Conservation (phyloP, 2,797 vertebrate genomes). For the Phyllotis vaccarum region DNA sequence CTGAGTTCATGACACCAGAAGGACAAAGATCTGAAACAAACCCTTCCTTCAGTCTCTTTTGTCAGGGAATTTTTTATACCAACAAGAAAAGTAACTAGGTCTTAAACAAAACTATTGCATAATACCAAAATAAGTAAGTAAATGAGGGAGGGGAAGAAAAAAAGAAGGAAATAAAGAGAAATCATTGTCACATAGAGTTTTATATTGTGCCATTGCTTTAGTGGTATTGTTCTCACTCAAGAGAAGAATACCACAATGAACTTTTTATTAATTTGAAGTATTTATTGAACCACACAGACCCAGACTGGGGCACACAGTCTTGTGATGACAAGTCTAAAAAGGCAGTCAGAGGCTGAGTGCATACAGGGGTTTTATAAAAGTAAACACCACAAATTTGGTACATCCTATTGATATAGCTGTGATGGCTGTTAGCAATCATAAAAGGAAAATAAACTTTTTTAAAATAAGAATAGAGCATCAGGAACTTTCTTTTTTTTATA, state of each 20-base stretch:
- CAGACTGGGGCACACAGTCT: too few relatives aligned
- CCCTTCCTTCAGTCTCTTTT: neutral
- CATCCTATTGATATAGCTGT: neutral
- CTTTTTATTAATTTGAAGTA: neutral
- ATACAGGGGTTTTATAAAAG: neutral
- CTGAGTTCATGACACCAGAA: neutral
- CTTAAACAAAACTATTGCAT: neutral
- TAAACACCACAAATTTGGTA: neutral
- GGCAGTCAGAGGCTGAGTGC: neutral
- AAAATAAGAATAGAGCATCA: neutral
- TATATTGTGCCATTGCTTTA: neutral
- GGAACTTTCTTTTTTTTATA: neutral
- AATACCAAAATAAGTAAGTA: neutral
- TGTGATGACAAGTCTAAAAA: neutral
- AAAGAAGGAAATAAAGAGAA: too few relatives aligned
- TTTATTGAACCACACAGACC: neutral
- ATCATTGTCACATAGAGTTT: neutral
- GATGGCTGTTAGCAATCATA: neutral
- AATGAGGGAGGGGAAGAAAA: neutral
- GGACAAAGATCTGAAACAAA: neutral
- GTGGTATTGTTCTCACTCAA: neutral
- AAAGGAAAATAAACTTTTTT: neutral
- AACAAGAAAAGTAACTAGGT: neutral
- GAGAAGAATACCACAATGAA: neutral
- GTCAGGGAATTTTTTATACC: neutral